A percentile compares a stretch with the other conserved stretches of the same genome.
These are phyloP conservation scores for Nysson spinosus DNA, from an alignment of 2,888 invertebrate genomes.

Conservation along the genomic window DNA sequence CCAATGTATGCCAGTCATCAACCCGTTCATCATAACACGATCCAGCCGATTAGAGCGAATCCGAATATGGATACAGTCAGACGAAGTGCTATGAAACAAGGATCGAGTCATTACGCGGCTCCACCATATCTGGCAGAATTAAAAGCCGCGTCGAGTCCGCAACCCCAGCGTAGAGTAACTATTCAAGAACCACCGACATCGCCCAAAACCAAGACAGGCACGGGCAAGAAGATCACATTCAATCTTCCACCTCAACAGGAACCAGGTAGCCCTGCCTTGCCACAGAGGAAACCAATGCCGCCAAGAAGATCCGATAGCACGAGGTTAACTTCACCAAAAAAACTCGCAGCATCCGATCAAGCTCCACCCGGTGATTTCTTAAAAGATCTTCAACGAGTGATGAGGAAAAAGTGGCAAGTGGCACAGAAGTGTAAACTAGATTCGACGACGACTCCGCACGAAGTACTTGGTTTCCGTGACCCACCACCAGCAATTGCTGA, in stretches of 20 bases:
- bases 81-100: constrained; percentile 73
- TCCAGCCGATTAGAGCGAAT: constrained; percentile 67
- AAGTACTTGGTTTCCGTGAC: constrained; percentile 93
- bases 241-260: constrained; percentile 79
- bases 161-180: constrained; percentile 81
- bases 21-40: constrained; percentile 43
- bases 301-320: constrained; percentile 87
- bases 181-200: constrained; percentile 81
- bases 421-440: constrained; percentile 95
- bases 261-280: constrained; percentile 80
- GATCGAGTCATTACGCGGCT: constrained; percentile 69
- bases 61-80: constrained; percentile 74
- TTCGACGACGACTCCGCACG: constrained; percentile 92
- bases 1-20: constrained; percentile 62
- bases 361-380: constrained; percentile 90
- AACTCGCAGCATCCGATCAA: constrained; percentile 84
- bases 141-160: constrained; percentile 80
- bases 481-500: constrained; percentile 85
- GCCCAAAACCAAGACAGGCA: constrained; percentile 79
- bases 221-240: constrained; percentile 83
- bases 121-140: constrained; percentile 81
- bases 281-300: constrained; percentile 83
- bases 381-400: constrained; percentile 92
- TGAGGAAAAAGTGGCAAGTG: constrained; percentile 96
- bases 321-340: constrained; percentile 83